Evolutionary conservation across 1,140 invertebrate genomes (phyloP).

Genomic region (Apis laboriosa): DNA sequence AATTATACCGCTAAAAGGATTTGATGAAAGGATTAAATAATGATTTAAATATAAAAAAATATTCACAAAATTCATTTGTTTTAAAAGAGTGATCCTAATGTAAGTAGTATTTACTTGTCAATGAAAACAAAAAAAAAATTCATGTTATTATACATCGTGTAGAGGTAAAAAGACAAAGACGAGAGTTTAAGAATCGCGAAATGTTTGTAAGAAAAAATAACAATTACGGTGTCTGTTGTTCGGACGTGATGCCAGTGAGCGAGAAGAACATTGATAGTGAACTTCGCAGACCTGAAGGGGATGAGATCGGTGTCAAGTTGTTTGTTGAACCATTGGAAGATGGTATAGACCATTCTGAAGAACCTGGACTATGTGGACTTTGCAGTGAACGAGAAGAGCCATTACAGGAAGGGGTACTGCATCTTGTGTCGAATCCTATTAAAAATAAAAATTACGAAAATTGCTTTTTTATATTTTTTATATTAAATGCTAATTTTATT

Average conservation of each 20-base stretch:
- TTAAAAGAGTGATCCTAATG: no score
- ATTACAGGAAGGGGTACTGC: constrained; percentile 59
- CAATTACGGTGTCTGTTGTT: constrained; percentile 77
- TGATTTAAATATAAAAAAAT: not conserved
- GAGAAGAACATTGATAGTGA: constrained; percentile 78
- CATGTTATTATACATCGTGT: not conserved
- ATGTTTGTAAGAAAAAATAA: constrained; percentile 67
- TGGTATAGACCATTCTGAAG: constrained; percentile 74
- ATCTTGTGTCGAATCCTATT: constrained; percentile 67
- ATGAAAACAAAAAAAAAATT: not conserved
- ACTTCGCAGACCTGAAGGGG: constrained; percentile 75
- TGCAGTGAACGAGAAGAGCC: constrained; percentile 55
- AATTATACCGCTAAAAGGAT: not conserved
- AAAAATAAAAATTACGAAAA: not conserved
- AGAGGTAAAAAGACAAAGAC: not conserved
- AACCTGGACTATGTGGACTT: constrained; percentile 69
- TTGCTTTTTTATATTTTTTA: not conserved
- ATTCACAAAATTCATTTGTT: not conserved
- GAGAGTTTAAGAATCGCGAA: not conserved
- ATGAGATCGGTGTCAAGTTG: constrained; percentile 59
- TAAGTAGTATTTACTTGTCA: not conserved
- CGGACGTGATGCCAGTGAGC: constrained; percentile 72
- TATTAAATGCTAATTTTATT: not conserved
- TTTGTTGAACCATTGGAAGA: constrained; percentile 67
- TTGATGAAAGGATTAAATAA: not conserved